These are phyloP conservation scores for Lasioglossum malachurum DNA, from an alignment of 2,888 invertebrate species.

Conservation along the genomic window DNA sequence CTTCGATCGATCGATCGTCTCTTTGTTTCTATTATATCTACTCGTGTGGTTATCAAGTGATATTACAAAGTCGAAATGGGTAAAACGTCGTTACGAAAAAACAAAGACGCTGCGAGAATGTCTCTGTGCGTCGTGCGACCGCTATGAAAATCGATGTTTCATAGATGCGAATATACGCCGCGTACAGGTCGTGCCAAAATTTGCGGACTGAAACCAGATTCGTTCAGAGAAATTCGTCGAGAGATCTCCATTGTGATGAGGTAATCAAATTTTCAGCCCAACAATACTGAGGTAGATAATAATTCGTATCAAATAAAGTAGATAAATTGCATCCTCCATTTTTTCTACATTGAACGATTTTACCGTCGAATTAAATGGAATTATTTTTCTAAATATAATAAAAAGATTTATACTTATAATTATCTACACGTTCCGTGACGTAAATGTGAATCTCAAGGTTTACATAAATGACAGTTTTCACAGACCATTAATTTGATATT, in stretches of 20 bases:
- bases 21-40: neutral
- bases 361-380: neutral
- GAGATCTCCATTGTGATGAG: neutral
- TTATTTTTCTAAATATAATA: neutral
- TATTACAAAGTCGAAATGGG: conserved; percentile 61
- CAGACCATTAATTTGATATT: neutral
- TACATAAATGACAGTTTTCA: neutral
- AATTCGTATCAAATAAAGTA: neutral
- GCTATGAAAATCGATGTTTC: conserved; percentile 39
- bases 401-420: neutral
- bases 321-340: neutral
- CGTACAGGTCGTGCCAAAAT: neutral
- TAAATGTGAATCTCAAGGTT: neutral
- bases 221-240: neutral
- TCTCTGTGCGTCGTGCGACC: conserved; percentile 36
- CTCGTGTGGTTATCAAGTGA: conserved; percentile 35
- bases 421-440: neutral
- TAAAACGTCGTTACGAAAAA: conserved; percentile 40
- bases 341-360: neutral
- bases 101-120: conserved; percentile 50
- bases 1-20: neutral
- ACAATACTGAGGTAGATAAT: neutral
- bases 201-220: neutral
- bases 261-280: neutral
- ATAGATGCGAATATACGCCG: conserved; percentile 22